Percentiles rank a stretch among this genome's conserved stretches.
phyloP scores from a whole-genome alignment of 2,888 invertebrate genomes.

The Cephus nigrinus region DNA sequence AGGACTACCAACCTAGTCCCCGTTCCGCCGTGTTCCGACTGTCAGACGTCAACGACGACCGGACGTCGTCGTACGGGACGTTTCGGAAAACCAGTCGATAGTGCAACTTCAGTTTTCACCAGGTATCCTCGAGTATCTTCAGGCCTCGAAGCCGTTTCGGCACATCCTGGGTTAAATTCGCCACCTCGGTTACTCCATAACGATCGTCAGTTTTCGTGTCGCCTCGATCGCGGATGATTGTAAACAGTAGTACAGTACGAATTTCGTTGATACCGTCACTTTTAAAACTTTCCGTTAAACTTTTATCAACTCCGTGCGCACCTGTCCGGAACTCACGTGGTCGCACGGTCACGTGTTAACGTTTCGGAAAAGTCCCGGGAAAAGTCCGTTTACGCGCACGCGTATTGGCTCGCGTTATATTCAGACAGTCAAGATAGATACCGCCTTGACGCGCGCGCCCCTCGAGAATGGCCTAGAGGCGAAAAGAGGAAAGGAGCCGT shows the following conservation, averaged over 20 bases:
- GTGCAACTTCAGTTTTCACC: background rate
- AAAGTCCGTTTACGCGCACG: constrained; percentile 42
- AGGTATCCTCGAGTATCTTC: background rate
- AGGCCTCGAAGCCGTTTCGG: background rate
- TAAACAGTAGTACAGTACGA: background rate
- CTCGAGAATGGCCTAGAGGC: constrained; percentile 69
- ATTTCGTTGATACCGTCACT: background rate
- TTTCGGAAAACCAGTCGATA: background rate
- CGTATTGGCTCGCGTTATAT: constrained; percentile 27
- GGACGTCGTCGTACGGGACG: background rate
- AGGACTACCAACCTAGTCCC: background rate
- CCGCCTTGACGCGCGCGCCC: constrained; percentile 64
- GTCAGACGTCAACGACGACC: background rate
- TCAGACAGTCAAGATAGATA: constrained; percentile 30
- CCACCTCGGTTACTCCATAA: constrained; percentile 4
- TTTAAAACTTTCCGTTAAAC: background rate
- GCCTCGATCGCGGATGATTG: background rate
- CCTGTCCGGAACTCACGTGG: background rate
- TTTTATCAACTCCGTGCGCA: background rate
- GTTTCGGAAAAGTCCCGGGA: constrained; percentile 45
- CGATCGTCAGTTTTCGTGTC: background rate
- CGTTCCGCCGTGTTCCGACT: background rate
- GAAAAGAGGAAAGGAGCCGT: constrained; percentile 69
- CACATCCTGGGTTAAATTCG: background rate
- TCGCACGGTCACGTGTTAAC: constrained; percentile 8